phyloP scores from a whole-genome alignment of 92 coral and sea anemone species.

The Parazoanthus darwini region DNA sequence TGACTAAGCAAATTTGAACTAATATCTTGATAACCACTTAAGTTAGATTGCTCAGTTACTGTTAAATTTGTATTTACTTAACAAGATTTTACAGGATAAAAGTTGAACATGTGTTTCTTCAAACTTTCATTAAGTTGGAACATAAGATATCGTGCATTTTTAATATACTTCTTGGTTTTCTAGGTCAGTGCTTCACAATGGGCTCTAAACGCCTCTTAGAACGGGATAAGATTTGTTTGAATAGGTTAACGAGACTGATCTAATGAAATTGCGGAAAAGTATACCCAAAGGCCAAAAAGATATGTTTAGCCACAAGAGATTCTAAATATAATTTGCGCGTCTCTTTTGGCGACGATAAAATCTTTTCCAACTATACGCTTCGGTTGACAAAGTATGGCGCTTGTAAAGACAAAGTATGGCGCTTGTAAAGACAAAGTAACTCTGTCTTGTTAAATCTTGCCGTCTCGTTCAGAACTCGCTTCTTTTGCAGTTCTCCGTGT shows the following conservation, averaged over 20 bases:
- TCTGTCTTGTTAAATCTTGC: background rate
- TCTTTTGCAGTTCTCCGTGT: slow-evolving; percentile 1
- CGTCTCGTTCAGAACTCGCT: background rate
- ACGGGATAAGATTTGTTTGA: slow-evolving; percentile 38
- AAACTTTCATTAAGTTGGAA: slow-evolving; percentile 26
- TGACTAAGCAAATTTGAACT: slow-evolving; percentile 6
- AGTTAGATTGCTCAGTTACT: slow-evolving; percentile 20
- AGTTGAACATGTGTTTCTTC: slow-evolving; percentile 40
- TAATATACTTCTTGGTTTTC: slow-evolving; percentile 43
- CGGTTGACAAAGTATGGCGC: slow-evolving; percentile 6
- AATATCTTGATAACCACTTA: slow-evolving; percentile 25
- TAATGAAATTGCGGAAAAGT: slow-evolving; percentile 37
- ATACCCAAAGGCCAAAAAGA: slow-evolving; percentile 45
- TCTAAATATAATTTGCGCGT: slow-evolving; percentile 40
- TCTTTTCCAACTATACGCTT: slow-evolving; percentile 10
- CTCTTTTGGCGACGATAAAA: slow-evolving; percentile 31
- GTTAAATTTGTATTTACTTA: slow-evolving; percentile 32
- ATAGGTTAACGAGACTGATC: slow-evolving; percentile 46
- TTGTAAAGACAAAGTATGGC: background rate
- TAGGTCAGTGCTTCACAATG: slow-evolving; percentile 47
- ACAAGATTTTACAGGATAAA: slow-evolving; percentile 22
- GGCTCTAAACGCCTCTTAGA: slow-evolving; percentile 44
- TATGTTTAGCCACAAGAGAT: slow-evolving; percentile 41
- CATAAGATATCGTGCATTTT: slow-evolving; percentile 41
- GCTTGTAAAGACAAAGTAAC: no score